Evolutionary conservation across 2,797 vertebrate species (phyloP), one percentile per base, ranked within the genome.

Genomic region (Loris lydekkerianus): DNA sequence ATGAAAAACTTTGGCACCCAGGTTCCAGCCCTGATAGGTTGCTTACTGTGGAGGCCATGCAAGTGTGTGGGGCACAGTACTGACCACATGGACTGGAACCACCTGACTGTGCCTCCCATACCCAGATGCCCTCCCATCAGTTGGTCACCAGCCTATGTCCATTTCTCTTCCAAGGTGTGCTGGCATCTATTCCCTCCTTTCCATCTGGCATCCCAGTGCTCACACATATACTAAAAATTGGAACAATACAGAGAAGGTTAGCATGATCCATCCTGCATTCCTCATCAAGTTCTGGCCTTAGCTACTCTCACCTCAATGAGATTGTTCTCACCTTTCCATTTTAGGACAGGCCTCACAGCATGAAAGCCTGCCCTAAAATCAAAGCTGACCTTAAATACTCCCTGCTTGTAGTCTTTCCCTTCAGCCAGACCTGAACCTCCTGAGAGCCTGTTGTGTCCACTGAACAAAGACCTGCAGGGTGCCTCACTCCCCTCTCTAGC

Each of bases 401-500:
- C n/a, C 40, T 60, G 31, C n/a, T 75, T 27, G 17, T 49, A 56
- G 5, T 31, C 34, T 63, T 72, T 63, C 20, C 23, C 80, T 58
- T 31, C 76, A 31, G 29, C 21, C n/a, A 21, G 61, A 34, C 49
- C 25, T 25, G 7, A 69, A 15, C 27, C 17, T 65, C 43, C 78
- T 0, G 15, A 3, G 2, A n/a, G 31, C 15, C n/a, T 1, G 13
- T 10, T 34, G 46, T 63, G 5, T 34, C 21, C 10, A 40, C 34
- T 56, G 6, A 11, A 63, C 27, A 63, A 63, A 10, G 27, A 29
- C 27, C 61, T 63, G 29, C 25, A 40, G 29, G 27, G 40, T 2
- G 9, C 69, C n/a, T 63, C 21, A 25, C 13, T 72, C 29, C 6
- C 46, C 56, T 61, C n/a, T 27, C 17, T 0, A 15, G 25, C 5